A percentile compares a stretch with the other conserved stretches of the same genome.
phyloP scores from a whole-genome alignment of 2,888 invertebrate species.

The Alloscopus bannaensis region DNA sequence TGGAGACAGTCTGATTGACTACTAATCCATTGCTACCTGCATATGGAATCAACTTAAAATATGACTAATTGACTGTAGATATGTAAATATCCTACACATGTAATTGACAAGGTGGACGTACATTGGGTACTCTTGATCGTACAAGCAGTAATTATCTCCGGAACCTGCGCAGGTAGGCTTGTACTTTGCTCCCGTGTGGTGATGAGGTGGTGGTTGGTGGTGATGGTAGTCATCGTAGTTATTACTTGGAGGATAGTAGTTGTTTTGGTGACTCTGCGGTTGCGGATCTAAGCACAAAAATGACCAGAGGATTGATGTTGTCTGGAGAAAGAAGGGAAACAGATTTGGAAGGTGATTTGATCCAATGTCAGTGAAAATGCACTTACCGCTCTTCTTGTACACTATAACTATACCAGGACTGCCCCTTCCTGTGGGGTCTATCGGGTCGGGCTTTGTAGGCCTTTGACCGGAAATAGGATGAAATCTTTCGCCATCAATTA shows the following conservation, averaged over 20 bases:
- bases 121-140: conserved; percentile 74
- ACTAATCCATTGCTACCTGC: neutral
- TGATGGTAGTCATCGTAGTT: conserved; percentile 67
- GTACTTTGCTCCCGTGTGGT: conserved; percentile 49
- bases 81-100: too few relatives aligned
- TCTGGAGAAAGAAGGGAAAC: neutral
- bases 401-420: conserved; percentile 73
- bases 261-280: conserved; percentile 61
- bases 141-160: conserved; percentile 72
- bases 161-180: conserved; percentile 71
- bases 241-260: conserved; percentile 63
- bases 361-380: too few relatives aligned
- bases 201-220: conserved; percentile 57
- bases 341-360: too few relatives aligned
- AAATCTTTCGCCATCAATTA: conserved; percentile 66
- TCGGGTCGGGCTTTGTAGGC: conserved; percentile 70
- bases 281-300: conserved; percentile 31
- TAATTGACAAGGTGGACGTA: conserved; percentile 57
- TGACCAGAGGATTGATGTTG: neutral
- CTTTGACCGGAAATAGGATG: conserved; percentile 67
- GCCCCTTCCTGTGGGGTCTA: conserved; percentile 72
- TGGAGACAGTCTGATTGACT: too few relatives aligned
- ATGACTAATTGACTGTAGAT: neutral
- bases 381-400: conserved; percentile 70
- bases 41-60: neutral